These are phyloP conservation scores for Lineus longissimus DNA, from an alignment of 1,140 invertebrate genomes.

Conservation along the genomic window DNA sequence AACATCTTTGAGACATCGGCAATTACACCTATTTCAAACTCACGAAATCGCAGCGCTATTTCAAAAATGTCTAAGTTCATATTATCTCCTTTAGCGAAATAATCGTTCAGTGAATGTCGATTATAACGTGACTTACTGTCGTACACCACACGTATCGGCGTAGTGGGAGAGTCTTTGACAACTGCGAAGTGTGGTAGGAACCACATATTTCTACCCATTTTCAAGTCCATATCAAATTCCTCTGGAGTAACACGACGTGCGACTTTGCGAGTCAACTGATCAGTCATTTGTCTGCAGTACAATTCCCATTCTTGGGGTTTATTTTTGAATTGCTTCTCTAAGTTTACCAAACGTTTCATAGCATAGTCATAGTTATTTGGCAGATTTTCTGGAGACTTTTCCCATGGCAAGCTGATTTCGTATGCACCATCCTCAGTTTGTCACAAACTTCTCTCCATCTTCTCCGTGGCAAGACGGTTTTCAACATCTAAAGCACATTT, in stretches of 20 bases:
- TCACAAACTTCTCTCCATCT: background rate
- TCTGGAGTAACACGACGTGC: background rate
- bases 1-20: background rate
- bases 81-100: no score
- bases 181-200: conserved; percentile 1
- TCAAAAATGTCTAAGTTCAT: no score
- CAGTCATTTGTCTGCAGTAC: background rate
- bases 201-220: background rate
- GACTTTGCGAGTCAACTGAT: background rate
- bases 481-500: background rate
- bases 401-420: conserved; percentile 2
- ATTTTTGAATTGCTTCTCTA: background rate
- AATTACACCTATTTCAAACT: background rate
- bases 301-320: conserved; percentile 1
- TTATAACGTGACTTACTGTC: background rate
- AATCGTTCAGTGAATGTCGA: no score
- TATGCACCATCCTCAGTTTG: background rate
- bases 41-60: background rate
- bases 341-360: background rate
- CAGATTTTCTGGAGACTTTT: background rate
- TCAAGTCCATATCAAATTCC: background rate
- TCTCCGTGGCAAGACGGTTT: background rate
- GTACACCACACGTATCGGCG: background rate
- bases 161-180: background rate
- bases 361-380: conserved; percentile 6